phyloP scores from a whole-genome alignment of 2,113 vertebrate species.

The Brienomyrus longianalis region DNA sequence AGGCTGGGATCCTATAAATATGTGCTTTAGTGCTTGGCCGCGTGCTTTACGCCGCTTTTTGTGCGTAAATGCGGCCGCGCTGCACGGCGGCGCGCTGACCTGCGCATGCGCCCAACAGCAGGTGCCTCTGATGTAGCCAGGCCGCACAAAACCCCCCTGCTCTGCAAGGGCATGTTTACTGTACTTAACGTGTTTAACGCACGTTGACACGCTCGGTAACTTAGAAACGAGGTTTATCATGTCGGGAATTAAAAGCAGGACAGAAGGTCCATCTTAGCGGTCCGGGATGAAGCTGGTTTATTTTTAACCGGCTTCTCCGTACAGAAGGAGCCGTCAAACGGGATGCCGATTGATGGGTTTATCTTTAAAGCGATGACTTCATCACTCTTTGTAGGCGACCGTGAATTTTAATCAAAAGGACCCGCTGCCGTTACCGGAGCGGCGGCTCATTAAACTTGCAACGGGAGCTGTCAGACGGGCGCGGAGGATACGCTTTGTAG shows the following conservation, averaged over 20 bases:
- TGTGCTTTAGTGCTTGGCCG: not conserved
- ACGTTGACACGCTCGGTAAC: not conserved
- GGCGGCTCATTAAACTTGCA: slow-evolving; percentile 8
- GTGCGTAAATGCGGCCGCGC: not conserved
- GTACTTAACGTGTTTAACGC: not conserved
- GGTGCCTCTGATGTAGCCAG: not conserved
- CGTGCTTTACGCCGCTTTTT: not conserved
- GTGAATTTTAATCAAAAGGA: not conserved
- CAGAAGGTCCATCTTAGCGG: not conserved
- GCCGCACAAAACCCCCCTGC: not conserved
- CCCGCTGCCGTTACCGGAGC: not conserved
- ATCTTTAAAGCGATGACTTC: not conserved
- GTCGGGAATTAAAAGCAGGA: not conserved
- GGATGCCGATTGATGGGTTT: not conserved
- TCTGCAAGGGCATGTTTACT: not conserved
- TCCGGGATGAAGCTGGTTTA: not conserved
- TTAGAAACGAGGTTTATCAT: not conserved
- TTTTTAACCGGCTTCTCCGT: not conserved
- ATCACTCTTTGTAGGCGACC: not conserved
- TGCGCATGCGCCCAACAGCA: not conserved
- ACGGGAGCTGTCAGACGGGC: not conserved
- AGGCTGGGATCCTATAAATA: not conserved
- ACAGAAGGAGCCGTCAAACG: not conserved
- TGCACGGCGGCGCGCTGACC: not conserved
- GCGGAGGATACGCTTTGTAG: not conserved